Evolutionary conservation across 1,140 invertebrate species (phyloP).

Genomic region (Bombus sibiricus): DNA sequence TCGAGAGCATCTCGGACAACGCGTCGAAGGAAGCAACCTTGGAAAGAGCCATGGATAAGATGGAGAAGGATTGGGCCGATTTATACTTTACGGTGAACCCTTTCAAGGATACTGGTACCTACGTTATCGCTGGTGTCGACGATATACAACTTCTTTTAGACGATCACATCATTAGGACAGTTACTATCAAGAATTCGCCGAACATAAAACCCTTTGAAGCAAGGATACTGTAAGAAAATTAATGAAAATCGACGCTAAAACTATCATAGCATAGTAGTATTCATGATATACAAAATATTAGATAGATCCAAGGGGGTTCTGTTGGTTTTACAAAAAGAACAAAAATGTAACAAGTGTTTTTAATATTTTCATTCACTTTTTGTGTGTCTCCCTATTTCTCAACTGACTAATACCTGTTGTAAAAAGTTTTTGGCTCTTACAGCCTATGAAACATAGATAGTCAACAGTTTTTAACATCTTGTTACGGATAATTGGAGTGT

Average conservation of each 20-base stretch:
- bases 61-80: constrained; percentile 95
- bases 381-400: neutral
- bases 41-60: constrained; percentile 94
- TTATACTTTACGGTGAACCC: constrained; percentile 90
- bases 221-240: constrained; percentile 84
- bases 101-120: constrained; percentile 94
- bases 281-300: neutral
- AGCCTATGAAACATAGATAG: neutral
- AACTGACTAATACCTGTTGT: neutral
- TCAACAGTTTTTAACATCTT: neutral
- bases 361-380: neutral
- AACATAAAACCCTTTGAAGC: constrained; percentile 97
- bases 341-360: no score
- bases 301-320: neutral
- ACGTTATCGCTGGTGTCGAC: constrained; percentile 94
- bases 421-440: neutral
- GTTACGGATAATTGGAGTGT: neutral
- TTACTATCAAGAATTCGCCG: constrained; percentile 98
- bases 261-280: neutral
- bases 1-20: constrained; percentile 95
- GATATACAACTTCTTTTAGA: constrained; percentile 97
- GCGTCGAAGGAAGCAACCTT: constrained; percentile 97
- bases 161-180: constrained; percentile 97
- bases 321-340: neutral
- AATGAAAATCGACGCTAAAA: neutral